Evolutionary conservation across 2,113 vertebrate species (phyloP).

Genomic region (Zosterops pallidus): DNA sequence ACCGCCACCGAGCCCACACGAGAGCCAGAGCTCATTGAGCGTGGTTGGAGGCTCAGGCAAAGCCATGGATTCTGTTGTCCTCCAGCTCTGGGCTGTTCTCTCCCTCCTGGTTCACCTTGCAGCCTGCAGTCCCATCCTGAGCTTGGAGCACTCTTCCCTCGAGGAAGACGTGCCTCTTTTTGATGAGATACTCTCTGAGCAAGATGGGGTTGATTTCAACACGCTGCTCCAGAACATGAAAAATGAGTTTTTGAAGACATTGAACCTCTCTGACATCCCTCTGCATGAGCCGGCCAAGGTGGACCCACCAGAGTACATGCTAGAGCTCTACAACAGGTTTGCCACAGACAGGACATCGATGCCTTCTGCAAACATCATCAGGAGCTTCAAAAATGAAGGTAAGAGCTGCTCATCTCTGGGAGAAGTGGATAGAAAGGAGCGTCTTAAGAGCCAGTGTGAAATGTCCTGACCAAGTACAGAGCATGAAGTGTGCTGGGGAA

Average conservation of each 20-base stretch:
- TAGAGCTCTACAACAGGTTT: constrained; percentile 96
- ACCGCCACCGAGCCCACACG: constrained; percentile 64
- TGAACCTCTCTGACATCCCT: constrained; percentile 88
- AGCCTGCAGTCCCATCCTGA: constrained; percentile 83
- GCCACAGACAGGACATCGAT: constrained; percentile 89
- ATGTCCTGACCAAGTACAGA: background rate
- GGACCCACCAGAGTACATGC: constrained; percentile 96
- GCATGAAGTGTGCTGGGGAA: accelerated
- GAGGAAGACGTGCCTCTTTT: constrained; percentile 85
- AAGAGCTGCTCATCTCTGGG: background rate
- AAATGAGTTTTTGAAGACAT: constrained; percentile 86
- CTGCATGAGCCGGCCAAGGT: constrained; percentile 75
- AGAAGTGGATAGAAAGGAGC: background rate
- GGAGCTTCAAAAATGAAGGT: constrained; percentile 99
- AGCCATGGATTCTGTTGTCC: constrained; percentile 67
- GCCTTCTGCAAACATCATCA: constrained; percentile 92
- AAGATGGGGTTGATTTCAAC: constrained; percentile 85
- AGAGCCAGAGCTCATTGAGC: constrained; percentile 59
- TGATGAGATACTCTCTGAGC: constrained; percentile 84
- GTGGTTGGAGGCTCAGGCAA: constrained; percentile 6
- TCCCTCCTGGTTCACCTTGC: constrained; percentile 68
- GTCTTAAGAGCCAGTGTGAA: accelerated
- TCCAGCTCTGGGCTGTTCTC: constrained; percentile 62
- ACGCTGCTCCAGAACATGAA: constrained; percentile 87
- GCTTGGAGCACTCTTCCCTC: constrained; percentile 80